Base-by-base conservation (phyloP, 2,113 vertebrate species). In the Passer domesticus region DNA sequence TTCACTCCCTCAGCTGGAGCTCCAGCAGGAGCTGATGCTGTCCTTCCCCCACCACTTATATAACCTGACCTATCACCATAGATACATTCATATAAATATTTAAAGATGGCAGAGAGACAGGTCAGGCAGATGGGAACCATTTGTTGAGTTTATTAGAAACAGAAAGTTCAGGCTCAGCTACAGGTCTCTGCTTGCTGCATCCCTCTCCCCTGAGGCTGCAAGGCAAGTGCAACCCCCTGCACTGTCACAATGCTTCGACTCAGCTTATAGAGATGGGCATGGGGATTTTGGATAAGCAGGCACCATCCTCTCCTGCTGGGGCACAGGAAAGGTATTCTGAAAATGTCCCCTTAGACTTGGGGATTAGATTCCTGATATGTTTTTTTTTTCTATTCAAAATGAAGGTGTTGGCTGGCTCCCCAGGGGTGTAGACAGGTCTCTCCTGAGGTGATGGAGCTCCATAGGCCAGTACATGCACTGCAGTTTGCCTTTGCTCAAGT, bases 41-140 rank as follows among this genome's bases (percentile, higher is more conserved):
- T 64, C 66, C 82, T 77, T 43, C n/a, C 46, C n/a, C 53, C 47
- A 24, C 28, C 21, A 17, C 27, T 87, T 92, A 86, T 39, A 90
- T 86, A 96, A 95, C 66, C 69, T 74, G 64, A 81, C 86, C 95
- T 68, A 88, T 96, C 92, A 93, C 95, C 91, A 95, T 91, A 96
- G 96, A 94, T 84, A 96, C 62, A 0, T 58, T 80, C 62, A 84
- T 52, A 95, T 96, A 96, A 97, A 97, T 97, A 95, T 95, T 97
- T 94, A 83, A 96, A 92, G 87, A 87, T 43, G 74, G 63, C 87
- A 94, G 77, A 49, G 92, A 95, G 60, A 55, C 86, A 83, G 90
- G 39, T n/a, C 49, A 10, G 3, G 13, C 90, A 92, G 91, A 92
- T 19, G 9, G 72, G 70, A 95, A 82, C 31, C 70, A 58, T 94